Evolutionary conservation across 2,113 vertebrate genomes (phyloP).

Genomic region (Corvus hawaiiensis): DNA sequence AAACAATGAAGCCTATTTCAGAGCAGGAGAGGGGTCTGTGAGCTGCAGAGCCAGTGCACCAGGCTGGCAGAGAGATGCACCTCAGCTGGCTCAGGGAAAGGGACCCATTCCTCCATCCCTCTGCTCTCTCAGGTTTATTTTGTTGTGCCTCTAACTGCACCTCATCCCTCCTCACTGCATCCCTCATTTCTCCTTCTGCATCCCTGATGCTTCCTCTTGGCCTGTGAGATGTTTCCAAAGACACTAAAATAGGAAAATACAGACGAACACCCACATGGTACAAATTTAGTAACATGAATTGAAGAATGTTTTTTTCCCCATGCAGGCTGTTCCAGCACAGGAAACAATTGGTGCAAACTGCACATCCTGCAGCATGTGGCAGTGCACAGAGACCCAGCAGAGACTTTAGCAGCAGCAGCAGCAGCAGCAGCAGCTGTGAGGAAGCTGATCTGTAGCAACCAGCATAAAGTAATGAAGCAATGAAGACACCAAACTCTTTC

Average conservation of each 20-base stretch:
- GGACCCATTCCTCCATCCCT: not conserved
- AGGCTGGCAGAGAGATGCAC: not conserved
- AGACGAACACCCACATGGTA: not conserved
- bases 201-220: not conserved
- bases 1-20: not conserved
- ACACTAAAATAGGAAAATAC: not conserved
- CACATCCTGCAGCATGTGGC: not conserved
- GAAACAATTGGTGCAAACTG: not conserved
- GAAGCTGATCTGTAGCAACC: not conserved
- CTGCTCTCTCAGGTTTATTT: fast-evolving
- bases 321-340: not conserved
- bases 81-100: not conserved
- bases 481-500: not conserved
- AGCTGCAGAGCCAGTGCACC: fast-evolving
- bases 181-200: not conserved
- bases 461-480: not conserved
- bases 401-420: not conserved
- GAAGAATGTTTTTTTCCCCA: not conserved
- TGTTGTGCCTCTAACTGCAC: not conserved
- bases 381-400: not conserved
- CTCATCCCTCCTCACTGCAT: too few relatives aligned
- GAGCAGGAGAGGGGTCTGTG: not conserved
- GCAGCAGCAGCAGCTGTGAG: not conserved
- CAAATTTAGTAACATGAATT: not conserved
- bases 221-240: not conserved